Base-by-base conservation (phyloP, 2,888 invertebrate species). In the Metellina segmentata region DNA sequence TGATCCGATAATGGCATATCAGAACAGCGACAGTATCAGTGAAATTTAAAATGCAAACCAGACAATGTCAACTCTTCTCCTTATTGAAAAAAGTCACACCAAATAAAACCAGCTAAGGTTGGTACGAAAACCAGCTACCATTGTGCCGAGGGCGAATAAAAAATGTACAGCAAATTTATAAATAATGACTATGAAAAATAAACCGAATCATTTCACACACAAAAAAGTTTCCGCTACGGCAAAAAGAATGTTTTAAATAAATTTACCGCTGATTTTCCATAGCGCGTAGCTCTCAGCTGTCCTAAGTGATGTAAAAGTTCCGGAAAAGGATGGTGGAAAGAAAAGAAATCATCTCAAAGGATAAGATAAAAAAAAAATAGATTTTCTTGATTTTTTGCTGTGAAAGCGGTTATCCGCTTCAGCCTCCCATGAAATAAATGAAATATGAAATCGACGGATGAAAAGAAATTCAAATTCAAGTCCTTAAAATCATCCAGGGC, bases 381-480 rank as follows among this genome's bases (percentile, higher is more conserved):
- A 61, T 61, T 61, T 9, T 11, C 11, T 61, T 61, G 34, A 61
- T 61, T 61, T 61, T 61, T 61, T 16, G 11, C 61, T 61, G 11
- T 16, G 34, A 61, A 5, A 61, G 61, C 61, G 61, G 61, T 61
- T 61, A 61, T 61, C 61, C 9, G 11, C 11, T 61, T 61, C 61
- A 61, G 34, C 34, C 34, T 34, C 34, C 34, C 34, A 34, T 34
- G 13, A 75, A 49, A 75, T 4, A 48, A 75, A 52, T 51, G 52
- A 78, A 78, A 78, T 78, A 78, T 78, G 51, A 78, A 78, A 52
- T 78, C 51, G 61, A 19, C 51, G n/a, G 19, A 52, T 78, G 52
- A 52, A 78, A 74, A 52, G 61, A 61, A 52, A 78, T 78, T 52
- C 52, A 78, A 78, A 78, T 52, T 77, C 72, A 72, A 20, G 72